A percentile compares a stretch with the other conserved stretches of the same genome.
Conservation (phyloP, 2,888 invertebrate genomes). For the Athalia circularis region DNA sequence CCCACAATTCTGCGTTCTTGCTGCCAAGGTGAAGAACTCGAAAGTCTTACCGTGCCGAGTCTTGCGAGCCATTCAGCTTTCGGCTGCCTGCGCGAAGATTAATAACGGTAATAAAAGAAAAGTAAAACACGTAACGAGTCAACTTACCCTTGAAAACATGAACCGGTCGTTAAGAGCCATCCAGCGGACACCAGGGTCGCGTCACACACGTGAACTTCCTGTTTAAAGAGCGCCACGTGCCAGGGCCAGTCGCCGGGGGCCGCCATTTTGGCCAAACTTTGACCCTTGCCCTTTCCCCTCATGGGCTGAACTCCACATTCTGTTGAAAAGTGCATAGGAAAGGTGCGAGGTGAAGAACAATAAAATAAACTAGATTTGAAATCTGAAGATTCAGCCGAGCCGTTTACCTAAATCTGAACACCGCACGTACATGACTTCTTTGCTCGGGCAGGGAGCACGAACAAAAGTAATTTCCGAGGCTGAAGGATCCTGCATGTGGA, state of each 20-base stretch:
- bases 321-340: slow-evolving; percentile 57
- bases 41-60: slow-evolving; percentile 85
- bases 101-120: background rate
- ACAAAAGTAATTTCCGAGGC: slow-evolving; percentile 89
- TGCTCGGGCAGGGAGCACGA: slow-evolving; percentile 84
- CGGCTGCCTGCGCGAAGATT: slow-evolving; percentile 79
- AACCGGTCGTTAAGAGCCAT: slow-evolving; percentile 91
- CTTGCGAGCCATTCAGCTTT: slow-evolving; percentile 91
- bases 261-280: slow-evolving; percentile 83
- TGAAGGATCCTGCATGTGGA: slow-evolving; percentile 87
- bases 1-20: slow-evolving; percentile 89
- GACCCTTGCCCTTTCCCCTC: slow-evolving; percentile 73
- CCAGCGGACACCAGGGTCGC: slow-evolving; percentile 87
- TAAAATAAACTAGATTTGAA: too few species aligned
- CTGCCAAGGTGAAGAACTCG: slow-evolving; percentile 90
- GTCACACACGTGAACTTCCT: slow-evolving; percentile 92
- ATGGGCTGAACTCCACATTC: slow-evolving; percentile 84
- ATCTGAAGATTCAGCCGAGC: background rate
- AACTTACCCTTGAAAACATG: slow-evolving; percentile 84
- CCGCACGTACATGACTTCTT: slow-evolving; percentile 86
- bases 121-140: background rate
- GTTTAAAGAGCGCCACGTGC: slow-evolving; percentile 88
- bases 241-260: slow-evolving; percentile 95
- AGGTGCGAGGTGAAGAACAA: background rate
- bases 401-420: slow-evolving; percentile 85